Base-by-base conservation (phyloP, 2,113 vertebrate genomes). In the Pseudorasbora parva region DNA sequence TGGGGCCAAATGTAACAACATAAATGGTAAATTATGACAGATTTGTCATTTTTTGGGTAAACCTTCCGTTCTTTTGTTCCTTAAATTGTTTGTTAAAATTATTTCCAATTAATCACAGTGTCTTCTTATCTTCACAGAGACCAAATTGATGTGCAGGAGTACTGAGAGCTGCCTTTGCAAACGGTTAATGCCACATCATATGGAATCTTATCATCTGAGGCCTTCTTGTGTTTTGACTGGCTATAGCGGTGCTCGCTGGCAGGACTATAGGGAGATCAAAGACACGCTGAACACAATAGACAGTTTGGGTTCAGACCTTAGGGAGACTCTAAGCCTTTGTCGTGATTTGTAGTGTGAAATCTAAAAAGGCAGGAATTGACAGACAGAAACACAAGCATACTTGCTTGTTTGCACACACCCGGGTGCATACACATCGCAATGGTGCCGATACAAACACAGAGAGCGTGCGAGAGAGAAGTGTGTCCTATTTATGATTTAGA, bases 81-180 rank as follows among this genome's bases (percentile, higher is more conserved):
- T 23, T 47, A 37, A 68, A 3, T 69, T 37, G 6, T 14, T 17
- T 47, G 12, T 47, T 25, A 54, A 17, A 8, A 19, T 57, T 64
- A 49, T 66, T 69, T 66, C 21, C 15, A 66, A 15, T 27, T 15
- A 51, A 74, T 17, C 11, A 49, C 14, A 45, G 27, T 30, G 1
- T 33, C 21, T 43, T 82, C 25, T 66, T 37, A 62, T 85, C 7
- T 82, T 82, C 49, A 81, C 88, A 90, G 89, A 88, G 69, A 79
- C 83, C 83, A 47, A 82, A 82, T 62, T 89, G 82, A 89, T 37
- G 75, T 17, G 56, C 71, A 62, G 49, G 80, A 37, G 25, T 33
- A 56, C 45, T 47, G n/a, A 77, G 51, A 62, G 14, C 66, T n/a
- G 27, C 37, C 37, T 86, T 81, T 49, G 15, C 54, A 49, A 60